Evolutionary conservation across 2,888 invertebrate species (phyloP).

Genomic region (Chesias legatella): DNA sequence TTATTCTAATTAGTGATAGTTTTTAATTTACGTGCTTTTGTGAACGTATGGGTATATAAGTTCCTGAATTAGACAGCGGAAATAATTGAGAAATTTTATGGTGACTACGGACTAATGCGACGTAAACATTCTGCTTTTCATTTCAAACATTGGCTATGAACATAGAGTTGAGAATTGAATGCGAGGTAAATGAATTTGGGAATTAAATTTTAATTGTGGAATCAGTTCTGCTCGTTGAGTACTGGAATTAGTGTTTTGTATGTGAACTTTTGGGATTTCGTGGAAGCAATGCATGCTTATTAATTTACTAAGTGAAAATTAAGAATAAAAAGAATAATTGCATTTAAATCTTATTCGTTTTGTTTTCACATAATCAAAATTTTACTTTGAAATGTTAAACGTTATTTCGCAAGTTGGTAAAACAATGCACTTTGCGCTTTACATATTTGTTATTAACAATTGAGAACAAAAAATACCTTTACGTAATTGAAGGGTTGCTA

Average conservation of each 20-base stretch:
- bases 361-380: no score
- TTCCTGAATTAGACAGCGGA: constrained; percentile 59
- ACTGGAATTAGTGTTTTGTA: constrained; percentile 42
- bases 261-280: constrained; percentile 36
- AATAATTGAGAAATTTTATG: constrained; percentile 69
- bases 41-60: no score
- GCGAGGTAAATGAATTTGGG: constrained; percentile 34
- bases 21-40: no score
- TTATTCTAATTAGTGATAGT: no score
- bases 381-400: no score
- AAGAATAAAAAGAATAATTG: no score
- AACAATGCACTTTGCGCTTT: no score
- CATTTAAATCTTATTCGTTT: no score
- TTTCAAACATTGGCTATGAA: constrained; percentile 28
- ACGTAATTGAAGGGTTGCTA: no score
- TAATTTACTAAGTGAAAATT: constrained; percentile 38
- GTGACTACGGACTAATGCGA: constrained; percentile 37
- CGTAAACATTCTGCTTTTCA: constrained; percentile 31
- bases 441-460: no score
- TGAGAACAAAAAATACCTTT: no score
- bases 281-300: constrained; percentile 40
- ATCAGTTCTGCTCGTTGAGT: constrained; percentile 52
- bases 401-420: constrained; percentile 3
- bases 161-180: constrained; percentile 40
- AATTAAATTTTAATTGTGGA: constrained; percentile 39